These are phyloP conservation scores for Columbina picui DNA, from an alignment of 2,113 vertebrate genomes.

Conservation along the genomic window DNA sequence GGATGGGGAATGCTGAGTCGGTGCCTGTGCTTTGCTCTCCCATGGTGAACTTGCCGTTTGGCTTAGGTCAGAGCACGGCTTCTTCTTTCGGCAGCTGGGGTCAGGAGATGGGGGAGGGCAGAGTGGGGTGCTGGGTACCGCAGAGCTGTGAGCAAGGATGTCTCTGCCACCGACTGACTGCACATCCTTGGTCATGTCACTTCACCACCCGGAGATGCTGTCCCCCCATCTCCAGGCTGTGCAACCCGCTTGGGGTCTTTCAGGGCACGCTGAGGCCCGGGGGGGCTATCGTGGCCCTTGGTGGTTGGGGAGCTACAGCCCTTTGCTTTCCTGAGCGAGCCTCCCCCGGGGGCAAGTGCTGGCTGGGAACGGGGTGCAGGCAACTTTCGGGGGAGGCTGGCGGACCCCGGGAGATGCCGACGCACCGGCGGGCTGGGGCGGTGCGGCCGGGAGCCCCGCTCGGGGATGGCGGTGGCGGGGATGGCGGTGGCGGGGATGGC, in stretches of 20 bases:
- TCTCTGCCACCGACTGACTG: not conserved
- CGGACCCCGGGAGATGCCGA: not conserved
- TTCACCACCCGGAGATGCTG: not conserved
- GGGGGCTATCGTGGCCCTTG: not conserved
- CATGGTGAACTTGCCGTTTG: not conserved
- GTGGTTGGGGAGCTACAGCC: not conserved
- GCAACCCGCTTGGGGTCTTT: not conserved
- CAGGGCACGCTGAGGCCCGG: not conserved
- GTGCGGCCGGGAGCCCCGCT: not conserved
- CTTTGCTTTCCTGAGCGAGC: not conserved
- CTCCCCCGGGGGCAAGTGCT: not conserved
- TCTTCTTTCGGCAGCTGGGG: not conserved
- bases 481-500: not conserved
- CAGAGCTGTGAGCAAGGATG: not conserved
- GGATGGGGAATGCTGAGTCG: not conserved
- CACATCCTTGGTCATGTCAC: not conserved
- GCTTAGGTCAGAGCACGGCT: not conserved
- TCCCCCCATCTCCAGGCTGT: not conserved
- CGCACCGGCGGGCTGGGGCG: not conserved
- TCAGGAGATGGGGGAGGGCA: not conserved
- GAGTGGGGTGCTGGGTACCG: not conserved
- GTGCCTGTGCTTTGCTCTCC: not conserved
- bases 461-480: accelerated
- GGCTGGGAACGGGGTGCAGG: not conserved
- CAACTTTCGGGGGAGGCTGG: not conserved